These are phyloP conservation scores for Albula goreensis DNA, from an alignment of 2,113 vertebrate genomes.

Conservation along the genomic window DNA sequence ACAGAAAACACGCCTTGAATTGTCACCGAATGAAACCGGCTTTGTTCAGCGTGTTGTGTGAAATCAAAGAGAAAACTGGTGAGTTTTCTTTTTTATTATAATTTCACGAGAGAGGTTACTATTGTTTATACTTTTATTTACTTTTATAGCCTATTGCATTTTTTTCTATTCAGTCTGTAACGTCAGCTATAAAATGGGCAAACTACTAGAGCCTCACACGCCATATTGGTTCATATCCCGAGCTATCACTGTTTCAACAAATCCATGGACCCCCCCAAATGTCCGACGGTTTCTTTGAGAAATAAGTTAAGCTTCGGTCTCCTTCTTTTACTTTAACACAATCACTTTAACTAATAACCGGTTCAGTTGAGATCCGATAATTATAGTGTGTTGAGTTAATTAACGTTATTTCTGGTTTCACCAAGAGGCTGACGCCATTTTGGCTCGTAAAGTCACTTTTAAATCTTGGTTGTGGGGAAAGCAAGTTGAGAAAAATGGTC, in stretches of 20 bases:
- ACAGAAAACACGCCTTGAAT: conserved; percentile 79
- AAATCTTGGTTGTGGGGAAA: not conserved
- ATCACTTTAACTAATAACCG: not conserved
- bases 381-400: not conserved
- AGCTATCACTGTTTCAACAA: not conserved
- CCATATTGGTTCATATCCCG: conserved; percentile 24
- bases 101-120: not conserved
- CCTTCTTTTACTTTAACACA: not conserved
- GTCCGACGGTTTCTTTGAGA: not conserved
- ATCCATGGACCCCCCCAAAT: not conserved
- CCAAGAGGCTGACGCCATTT: conserved; percentile 26
- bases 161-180: not conserved
- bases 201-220: not conserved
- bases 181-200: not conserved
- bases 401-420: not conserved
- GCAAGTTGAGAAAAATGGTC: conserved; percentile 16
- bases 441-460: conserved; percentile 16
- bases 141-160: not conserved
- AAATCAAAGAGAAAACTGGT: conserved; percentile 82
- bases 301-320: not conserved
- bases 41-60: conserved; percentile 78
- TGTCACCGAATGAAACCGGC: conserved; percentile 81
- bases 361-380: not conserved
- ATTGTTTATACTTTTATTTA: not conserved
- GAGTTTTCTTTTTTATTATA: conserved; percentile 30